phyloP scores from a whole-genome alignment of 2,888 invertebrate genomes.

The Euzetes globulus region DNA sequence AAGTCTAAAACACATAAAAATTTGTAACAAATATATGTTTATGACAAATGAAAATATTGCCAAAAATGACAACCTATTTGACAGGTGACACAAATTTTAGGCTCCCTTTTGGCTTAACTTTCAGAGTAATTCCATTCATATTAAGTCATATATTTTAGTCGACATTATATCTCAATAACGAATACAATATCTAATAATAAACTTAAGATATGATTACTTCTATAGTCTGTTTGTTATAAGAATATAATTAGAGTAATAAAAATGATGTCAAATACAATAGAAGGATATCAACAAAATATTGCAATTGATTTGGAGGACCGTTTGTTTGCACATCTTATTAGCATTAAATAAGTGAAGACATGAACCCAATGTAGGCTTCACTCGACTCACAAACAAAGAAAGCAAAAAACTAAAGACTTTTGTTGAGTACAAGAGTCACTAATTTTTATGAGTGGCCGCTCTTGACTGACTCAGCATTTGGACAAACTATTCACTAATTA shows the following conservation, averaged over 20 bases:
- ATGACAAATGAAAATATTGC: neutral
- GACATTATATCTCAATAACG: neutral
- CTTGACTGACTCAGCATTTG: neutral
- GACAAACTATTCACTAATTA: neutral
- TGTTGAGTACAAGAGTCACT: neutral
- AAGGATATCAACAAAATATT: neutral
- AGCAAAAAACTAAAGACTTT: no score
- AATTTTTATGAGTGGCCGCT: neutral
- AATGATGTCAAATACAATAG: neutral
- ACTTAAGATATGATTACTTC: neutral
- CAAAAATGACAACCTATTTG: neutral
- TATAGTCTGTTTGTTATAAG: neutral
- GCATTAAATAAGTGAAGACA: neutral
- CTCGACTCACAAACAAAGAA: no score
- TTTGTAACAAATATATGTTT: neutral
- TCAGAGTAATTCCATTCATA: neutral
- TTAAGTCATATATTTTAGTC: neutral
- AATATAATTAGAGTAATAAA: slow-evolving; percentile 12
- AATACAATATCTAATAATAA: neutral
- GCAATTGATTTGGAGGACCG: neutral
- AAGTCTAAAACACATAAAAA: neutral
- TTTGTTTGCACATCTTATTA: neutral
- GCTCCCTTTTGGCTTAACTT: neutral
- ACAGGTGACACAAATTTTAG: neutral
- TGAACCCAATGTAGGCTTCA: neutral